A percentile compares a stretch with the other conserved stretches of the same genome.
Conservation (phyloP, 2,888 invertebrate species). For the Caenorhabditis sp. region DNA sequence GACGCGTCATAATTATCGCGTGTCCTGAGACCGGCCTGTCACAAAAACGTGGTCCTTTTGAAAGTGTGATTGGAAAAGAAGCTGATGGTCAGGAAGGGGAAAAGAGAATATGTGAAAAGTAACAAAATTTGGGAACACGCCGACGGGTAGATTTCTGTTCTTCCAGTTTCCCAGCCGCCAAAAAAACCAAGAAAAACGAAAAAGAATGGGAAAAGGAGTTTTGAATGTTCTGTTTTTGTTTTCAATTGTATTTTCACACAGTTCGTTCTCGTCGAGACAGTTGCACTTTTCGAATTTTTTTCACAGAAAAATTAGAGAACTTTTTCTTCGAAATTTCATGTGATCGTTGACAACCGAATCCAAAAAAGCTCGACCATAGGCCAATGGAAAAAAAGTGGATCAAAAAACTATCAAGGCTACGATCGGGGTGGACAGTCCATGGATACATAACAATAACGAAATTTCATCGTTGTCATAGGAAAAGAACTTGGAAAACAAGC, state of each 20-base stretch:
- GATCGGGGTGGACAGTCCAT: too few relatives aligned
- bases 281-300: conserved; percentile 15
- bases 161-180: not conserved
- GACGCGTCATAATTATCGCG: conserved; percentile 57
- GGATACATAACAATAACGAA: too few relatives aligned
- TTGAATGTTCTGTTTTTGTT: conserved; percentile 25
- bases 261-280: conserved; percentile 24
- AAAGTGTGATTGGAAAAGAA: conserved; percentile 14
- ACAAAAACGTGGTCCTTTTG: conserved; percentile 52
- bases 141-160: not conserved
- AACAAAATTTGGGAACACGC: not conserved
- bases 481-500: not conserved
- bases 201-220: not conserved
- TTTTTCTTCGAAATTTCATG: not conserved
- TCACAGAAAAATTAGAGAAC: not conserved
- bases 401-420: too few relatives aligned
- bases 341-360: not conserved
- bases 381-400: not conserved
- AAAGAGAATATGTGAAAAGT: not conserved
- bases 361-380: not conserved
- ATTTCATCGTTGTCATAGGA: not conserved
- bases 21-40: conserved; percentile 26
- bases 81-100: conserved; percentile 11
- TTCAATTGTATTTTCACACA: conserved; percentile 15
- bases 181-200: not conserved